Conservation (phyloP, 2,888 invertebrate species). For the Seira ritae region DNA sequence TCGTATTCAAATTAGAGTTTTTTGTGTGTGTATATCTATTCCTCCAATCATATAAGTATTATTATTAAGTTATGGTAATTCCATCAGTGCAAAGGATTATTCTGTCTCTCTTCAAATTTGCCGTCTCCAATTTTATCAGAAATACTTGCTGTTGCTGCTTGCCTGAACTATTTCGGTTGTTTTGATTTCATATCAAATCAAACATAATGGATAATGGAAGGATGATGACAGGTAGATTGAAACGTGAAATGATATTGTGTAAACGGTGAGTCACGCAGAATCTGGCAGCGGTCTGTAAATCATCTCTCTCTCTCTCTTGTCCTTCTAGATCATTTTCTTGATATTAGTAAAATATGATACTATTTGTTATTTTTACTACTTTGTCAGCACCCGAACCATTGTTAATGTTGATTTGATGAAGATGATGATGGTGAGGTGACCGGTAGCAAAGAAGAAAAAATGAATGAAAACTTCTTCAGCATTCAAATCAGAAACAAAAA, state of each 20-base stretch:
- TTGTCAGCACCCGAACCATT: constrained; percentile 17
- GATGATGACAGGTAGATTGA: constrained; percentile 2
- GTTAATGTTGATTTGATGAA: not conserved
- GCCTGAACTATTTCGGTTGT: constrained; percentile 38
- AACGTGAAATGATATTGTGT: too few species aligned
- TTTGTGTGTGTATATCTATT: not conserved
- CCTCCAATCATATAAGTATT: not conserved
- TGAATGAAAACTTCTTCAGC: not conserved
- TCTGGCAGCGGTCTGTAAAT: constrained; percentile 25
- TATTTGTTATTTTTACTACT: constrained; percentile 18
- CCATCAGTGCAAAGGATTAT: not conserved
- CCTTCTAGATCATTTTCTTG: not conserved
- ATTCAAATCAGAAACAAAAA: constrained; percentile 1
- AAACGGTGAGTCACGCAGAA: constrained; percentile 53
- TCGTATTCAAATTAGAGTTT: constrained; percentile 10
- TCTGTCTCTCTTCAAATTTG: not conserved
- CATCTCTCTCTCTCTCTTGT: constrained; percentile 9
- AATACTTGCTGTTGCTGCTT: not conserved
- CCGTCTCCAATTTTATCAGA: not conserved
- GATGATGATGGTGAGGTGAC: too few species aligned
- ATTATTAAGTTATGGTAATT: constrained; percentile 8
- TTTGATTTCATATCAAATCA: not conserved
- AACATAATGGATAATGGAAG: not conserved
- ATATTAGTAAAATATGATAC: constrained; percentile 1
- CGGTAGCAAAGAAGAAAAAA: constrained; percentile 24